A percentile compares a stretch with the other conserved stretches of the same genome.
Conservation (phyloP, 2,797 vertebrate species). For the Sebastes baramenuke region DNA sequence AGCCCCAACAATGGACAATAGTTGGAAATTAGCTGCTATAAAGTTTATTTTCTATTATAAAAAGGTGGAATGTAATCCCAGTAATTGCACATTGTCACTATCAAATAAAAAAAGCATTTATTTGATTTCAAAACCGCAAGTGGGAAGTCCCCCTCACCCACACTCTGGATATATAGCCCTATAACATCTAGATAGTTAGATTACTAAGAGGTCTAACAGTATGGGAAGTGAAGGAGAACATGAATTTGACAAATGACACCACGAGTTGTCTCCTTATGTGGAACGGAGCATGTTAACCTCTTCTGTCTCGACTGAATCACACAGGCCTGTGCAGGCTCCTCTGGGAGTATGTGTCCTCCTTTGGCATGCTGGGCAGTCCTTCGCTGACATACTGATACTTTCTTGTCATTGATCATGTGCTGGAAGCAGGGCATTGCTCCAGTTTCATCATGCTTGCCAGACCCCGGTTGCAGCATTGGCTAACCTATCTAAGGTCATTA, state of each 20-base stretch:
- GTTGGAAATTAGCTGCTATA: slow-evolving; percentile 31
- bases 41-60: slow-evolving; percentile 44
- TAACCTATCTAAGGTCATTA: slow-evolving; percentile 73
- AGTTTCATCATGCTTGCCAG: slow-evolving; percentile 82
- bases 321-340: slow-evolving; percentile 52
- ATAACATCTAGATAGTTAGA: slow-evolving; percentile 31
- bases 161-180: slow-evolving; percentile 4
- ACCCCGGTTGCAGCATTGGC: slow-evolving; percentile 55
- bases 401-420: slow-evolving; percentile 78
- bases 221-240: slow-evolving; percentile 23
- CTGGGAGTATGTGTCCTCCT: slow-evolving; percentile 67
- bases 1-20: slow-evolving; percentile 26
- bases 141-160: background rate
- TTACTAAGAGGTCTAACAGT: slow-evolving; percentile 25
- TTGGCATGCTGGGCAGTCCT: slow-evolving; percentile 70
- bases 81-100: slow-evolving; percentile 46
- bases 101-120: slow-evolving; percentile 40
- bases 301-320: slow-evolving; percentile 54
- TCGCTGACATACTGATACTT: slow-evolving; percentile 74
- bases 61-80: slow-evolving; percentile 51
- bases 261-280: slow-evolving; percentile 63
- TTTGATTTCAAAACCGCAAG: slow-evolving; percentile 18
- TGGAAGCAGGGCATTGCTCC: slow-evolving; percentile 73
- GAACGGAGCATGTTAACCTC: slow-evolving; percentile 68
- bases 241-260: slow-evolving; percentile 73